Conservation (phyloP, 2,113 vertebrate genomes). For the Triplophysa siluroides region DNA sequence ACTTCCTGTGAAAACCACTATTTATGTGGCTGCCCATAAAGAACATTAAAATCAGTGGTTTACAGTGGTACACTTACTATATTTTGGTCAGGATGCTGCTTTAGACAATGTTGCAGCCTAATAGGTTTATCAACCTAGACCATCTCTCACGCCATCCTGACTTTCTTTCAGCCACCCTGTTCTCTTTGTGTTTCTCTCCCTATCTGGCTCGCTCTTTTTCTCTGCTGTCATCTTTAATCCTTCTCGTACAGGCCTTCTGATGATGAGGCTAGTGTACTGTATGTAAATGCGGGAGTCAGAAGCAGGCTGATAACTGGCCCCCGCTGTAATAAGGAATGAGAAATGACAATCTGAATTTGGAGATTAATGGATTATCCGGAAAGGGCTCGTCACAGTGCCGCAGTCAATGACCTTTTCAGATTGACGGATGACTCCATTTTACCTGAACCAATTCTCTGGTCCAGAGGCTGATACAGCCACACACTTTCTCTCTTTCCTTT, state of each 20-base stretch:
- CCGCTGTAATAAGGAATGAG: slow-evolving; percentile 57
- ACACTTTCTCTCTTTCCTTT: slow-evolving; percentile 16
- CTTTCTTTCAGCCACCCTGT: background rate
- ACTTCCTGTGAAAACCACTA: too few species aligned
- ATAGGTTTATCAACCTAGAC: background rate
- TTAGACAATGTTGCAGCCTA: background rate
- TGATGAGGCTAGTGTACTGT: slow-evolving; percentile 34
- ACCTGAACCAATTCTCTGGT: slow-evolving; percentile 51
- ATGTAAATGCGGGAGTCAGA: slow-evolving; percentile 54
- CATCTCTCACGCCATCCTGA: background rate
- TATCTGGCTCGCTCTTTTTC: background rate
- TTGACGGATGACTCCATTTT: slow-evolving; percentile 72
- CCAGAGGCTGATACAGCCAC: slow-evolving; percentile 35
- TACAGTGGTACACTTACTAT: too few species aligned
- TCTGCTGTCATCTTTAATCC: slow-evolving; percentile 44
- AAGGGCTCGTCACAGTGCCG: slow-evolving; percentile 59
- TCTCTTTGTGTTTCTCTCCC: background rate
- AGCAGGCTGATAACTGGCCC: slow-evolving; percentile 33
- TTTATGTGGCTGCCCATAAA: too few species aligned
- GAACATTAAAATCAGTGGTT: too few species aligned
- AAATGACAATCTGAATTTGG: slow-evolving; percentile 58
- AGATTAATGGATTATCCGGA: slow-evolving; percentile 63
- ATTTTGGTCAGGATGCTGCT: too few species aligned
- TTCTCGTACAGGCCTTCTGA: slow-evolving; percentile 9
- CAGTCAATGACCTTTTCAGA: slow-evolving; percentile 72